Base-by-base conservation (phyloP, 2,888 invertebrate species). In the Quadroppia sp. region DNA sequence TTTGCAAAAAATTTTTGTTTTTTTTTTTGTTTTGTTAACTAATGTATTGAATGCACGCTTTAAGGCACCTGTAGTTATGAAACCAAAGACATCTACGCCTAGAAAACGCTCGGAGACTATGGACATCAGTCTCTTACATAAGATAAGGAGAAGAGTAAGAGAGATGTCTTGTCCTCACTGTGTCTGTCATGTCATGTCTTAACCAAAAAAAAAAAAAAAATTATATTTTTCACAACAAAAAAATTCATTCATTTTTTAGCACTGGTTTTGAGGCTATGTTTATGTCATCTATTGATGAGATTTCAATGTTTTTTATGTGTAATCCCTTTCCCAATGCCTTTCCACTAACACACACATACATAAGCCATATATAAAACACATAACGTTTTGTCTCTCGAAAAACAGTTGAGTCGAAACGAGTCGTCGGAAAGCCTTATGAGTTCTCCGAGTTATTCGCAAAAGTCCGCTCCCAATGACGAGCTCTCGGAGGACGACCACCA, bases 401-500 rank as follows among this genome's bases (percentile, higher is more conserved):
- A 48, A 48, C 48, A 36, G 45, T 72, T 73, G 61, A 59, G 56
- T n/a, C 20, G 56, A 17, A 40, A 71, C 56, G 72, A 74, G 53
- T 67, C 72, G 17, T 69, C 71, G 28, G 71, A 71, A 64, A 64
- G 74, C 70, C 25, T 20, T 17, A 72, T 59, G 6, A 71, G 53
- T 48, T 71, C 67, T 30, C 71, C 67, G 48, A 42, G 72, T 42
- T 73, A n/a, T 45, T 53, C 23, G 76, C n/a, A 79, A 79, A 15
- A 80, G 80, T 0, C 81, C 80, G 71, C 71, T 6, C 53, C 71
- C 1, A 45, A 30, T 9, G 71, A 50, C 20, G 71, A 71, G 1
- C 23, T 32, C 11, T 6, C 30, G 1, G 50, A 59, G 17, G 50
- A 48, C 11, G 9, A 6, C 9, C 71, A 28, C 1, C 71, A 71